A percentile compares a stretch with the other conserved stretches of the same genome.
phyloP scores from a whole-genome alignment of 2,113 vertebrate species.

The Anoura caudifer region DNA sequence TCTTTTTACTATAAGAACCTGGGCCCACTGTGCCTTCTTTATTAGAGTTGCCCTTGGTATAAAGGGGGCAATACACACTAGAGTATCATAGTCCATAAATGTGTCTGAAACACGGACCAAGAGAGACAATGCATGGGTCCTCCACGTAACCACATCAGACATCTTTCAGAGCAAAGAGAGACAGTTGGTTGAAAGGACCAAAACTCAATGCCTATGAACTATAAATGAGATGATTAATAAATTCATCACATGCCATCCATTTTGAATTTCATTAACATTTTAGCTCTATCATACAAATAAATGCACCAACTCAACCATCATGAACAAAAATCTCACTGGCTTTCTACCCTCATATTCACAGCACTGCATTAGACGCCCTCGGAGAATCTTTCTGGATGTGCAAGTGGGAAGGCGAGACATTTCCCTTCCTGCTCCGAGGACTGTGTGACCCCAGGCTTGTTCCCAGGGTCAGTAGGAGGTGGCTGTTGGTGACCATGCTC shows the following conservation, averaged over 20 bases:
- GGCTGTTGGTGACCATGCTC: neutral
- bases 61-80: neutral
- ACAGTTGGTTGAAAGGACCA: neutral
- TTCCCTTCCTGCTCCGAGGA: neutral
- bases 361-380: neutral
- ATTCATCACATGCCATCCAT: neutral
- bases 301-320: neutral
- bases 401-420: neutral
- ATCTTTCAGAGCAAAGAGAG: neutral
- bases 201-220: neutral
- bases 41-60: neutral
- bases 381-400: neutral
- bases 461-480: rapidly evolving
- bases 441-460: neutral
- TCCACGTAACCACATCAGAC: neutral
- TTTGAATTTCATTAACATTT: slow-evolving; percentile 40
- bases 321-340: neutral
- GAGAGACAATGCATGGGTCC: neutral
- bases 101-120: neutral
- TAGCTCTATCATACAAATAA: neutral
- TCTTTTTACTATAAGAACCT: neutral
- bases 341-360: neutral
- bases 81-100: neutral
- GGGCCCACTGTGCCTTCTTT: neutral
- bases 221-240: slow-evolving; percentile 4